Evolutionary conservation across 2,113 vertebrate species (phyloP).

Genomic region (Damaliscus lunatus): DNA sequence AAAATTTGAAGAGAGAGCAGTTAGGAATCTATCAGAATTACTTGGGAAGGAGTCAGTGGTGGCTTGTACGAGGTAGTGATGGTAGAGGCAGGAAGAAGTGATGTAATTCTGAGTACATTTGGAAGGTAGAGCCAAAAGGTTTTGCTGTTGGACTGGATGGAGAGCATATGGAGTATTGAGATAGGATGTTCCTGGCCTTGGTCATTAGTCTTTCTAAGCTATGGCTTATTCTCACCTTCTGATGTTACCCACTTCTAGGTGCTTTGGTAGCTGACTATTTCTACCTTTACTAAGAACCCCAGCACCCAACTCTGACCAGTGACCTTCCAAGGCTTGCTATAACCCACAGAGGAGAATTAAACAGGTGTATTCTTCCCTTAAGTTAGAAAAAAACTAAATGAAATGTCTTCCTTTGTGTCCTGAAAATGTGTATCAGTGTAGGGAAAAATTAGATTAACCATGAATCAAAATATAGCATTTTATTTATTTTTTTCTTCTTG

Average conservation of each 20-base stretch:
- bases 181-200: background rate
- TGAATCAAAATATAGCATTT: background rate
- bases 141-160: background rate
- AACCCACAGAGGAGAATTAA: background rate
- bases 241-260: background rate
- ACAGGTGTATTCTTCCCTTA: background rate
- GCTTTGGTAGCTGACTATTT: background rate
- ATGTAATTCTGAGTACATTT: background rate
- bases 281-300: background rate
- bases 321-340: background rate
- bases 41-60: background rate
- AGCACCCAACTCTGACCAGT: background rate
- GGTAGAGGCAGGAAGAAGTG: background rate
- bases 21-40: background rate
- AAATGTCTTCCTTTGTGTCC: background rate
- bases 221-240: background rate
- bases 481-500: background rate
- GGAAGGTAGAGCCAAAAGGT: background rate
- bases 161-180: background rate
- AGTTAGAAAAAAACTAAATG: background rate
- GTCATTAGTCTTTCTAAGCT: background rate
- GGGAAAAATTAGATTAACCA: background rate
- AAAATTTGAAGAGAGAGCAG: background rate
- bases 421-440: background rate
- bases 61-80: background rate